Percentiles rank a stretch among this genome's conserved stretches.
Evolutionary conservation across 2,113 vertebrate genomes (phyloP).

Genomic region (Bos javanicus): DNA sequence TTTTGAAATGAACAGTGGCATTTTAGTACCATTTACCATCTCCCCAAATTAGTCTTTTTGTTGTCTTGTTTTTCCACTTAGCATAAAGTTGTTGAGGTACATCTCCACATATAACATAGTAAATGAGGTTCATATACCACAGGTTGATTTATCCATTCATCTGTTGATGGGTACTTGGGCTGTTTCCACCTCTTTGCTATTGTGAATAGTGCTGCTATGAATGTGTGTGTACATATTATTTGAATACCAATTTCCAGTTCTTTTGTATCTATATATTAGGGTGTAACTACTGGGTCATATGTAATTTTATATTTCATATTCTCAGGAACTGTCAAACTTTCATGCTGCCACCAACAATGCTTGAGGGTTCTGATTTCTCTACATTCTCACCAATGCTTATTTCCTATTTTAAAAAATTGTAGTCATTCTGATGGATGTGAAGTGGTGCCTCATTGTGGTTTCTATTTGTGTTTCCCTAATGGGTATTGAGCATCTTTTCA

Average conservation of each 20-base stretch:
- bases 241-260: not conserved
- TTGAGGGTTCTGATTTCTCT: not conserved
- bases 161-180: not conserved
- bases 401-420: not conserved
- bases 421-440: not conserved
- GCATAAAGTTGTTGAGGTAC: not conserved
- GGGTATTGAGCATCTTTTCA: not conserved
- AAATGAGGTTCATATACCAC: not conserved
- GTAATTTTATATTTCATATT: slow-evolving; percentile 1
- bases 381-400: not conserved
- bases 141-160: not conserved
- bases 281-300: not conserved
- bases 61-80: not conserved
- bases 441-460: not conserved
- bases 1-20: not conserved
- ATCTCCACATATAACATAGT: not conserved
- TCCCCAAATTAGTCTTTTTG: not conserved
- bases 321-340: not conserved
- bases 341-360: not conserved
- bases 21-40: not conserved
- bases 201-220: not conserved
- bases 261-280: not conserved
- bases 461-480: not conserved
- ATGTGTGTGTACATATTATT: not conserved
- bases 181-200: not conserved